Percentiles rank a stretch among this genome's conserved stretches.
Evolutionary conservation across 2,888 invertebrate genomes (phyloP).

Genomic region (Mechanitis messenoides): DNA sequence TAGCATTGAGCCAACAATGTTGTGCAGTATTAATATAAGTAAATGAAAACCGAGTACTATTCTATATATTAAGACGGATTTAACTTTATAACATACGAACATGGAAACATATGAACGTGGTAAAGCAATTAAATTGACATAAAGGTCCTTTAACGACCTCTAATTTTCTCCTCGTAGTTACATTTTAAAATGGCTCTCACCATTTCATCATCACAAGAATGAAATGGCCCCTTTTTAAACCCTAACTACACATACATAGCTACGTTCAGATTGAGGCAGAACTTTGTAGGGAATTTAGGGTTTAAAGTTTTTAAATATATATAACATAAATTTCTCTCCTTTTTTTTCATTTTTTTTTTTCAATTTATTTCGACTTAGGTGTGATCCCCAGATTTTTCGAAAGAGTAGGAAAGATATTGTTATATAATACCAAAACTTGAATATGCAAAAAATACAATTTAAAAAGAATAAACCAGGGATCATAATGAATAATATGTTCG

Average conservation of each 20-base stretch:
- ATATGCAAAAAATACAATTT: no score
- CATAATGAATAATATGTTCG: background rate
- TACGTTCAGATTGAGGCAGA: constrained; percentile 13
- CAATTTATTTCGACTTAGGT: no score
- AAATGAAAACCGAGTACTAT: no score
- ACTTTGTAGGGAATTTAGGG: background rate
- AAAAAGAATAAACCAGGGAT: no score
- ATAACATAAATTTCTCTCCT: no score
- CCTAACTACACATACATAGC: background rate
- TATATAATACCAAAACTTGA: no score
- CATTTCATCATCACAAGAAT: constrained; percentile 13
- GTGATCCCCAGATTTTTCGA: no score
- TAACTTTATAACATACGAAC: constrained; percentile 16
- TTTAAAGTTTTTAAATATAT: background rate
- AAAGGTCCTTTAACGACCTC: constrained; percentile 26
- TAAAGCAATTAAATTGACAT: constrained; percentile 27
- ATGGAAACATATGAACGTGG: constrained; percentile 13
- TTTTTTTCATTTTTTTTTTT: no score
- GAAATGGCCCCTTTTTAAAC: constrained; percentile 19
- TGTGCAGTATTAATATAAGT: no score
- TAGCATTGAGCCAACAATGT: no score
- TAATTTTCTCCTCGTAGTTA: constrained; percentile 21
- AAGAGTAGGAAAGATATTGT: no score
- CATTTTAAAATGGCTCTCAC: constrained; percentile 14
- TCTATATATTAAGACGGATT: background rate